Evolutionary conservation across 1,140 invertebrate species (phyloP), one percentile per base, ranked within the genome.

Genomic region (Trichonephila inaurata): DNA sequence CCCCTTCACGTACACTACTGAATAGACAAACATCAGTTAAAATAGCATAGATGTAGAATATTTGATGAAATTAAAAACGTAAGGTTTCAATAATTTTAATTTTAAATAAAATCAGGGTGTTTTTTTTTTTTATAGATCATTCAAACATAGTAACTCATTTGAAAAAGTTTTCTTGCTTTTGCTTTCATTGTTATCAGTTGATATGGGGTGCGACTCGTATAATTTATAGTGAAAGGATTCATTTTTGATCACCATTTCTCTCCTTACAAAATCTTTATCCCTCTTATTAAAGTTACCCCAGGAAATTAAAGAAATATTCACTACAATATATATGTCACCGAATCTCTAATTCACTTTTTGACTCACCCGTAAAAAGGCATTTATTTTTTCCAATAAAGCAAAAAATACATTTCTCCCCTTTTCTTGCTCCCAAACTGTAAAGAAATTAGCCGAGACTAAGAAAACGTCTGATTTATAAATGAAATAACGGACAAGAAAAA

Each of bases 371-470:
- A 10, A 77, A 6, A 10, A 77, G 24, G 14, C 72, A 14, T 40
- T 77, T 33, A 77, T 77, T 28, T 40, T 2, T 18, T 33, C 72
- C 28, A 77, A 77, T 33, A 77, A 40, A 18, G 2, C 72, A 18
- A 28, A 40, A 33, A 18, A 77, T 33, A 33, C 19, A 77, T 40
- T 77, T 18, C 28, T 28, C 28, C 72, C 28, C 14, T 33, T 72
- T 72, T n/a, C 12, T 72, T 10, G 69, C 24, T 72, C n/a, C n/a
- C 28, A 28, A 40, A 40, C 18, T 10, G 24, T 77, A 7, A 40
- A 77, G 72, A 77, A 33, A 77, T 77, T 77, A 77, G 72, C 72
- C 12, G 28, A 40, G 28, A 77, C 72, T 19, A 33, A 77, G 72
- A 33, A 77, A 77, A 33, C 0, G 33, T 28, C 12, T 77, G 72